These are phyloP conservation scores for Poliocrania exsul DNA, from an alignment of 2,797 vertebrate genomes.

Conservation along the genomic window DNA sequence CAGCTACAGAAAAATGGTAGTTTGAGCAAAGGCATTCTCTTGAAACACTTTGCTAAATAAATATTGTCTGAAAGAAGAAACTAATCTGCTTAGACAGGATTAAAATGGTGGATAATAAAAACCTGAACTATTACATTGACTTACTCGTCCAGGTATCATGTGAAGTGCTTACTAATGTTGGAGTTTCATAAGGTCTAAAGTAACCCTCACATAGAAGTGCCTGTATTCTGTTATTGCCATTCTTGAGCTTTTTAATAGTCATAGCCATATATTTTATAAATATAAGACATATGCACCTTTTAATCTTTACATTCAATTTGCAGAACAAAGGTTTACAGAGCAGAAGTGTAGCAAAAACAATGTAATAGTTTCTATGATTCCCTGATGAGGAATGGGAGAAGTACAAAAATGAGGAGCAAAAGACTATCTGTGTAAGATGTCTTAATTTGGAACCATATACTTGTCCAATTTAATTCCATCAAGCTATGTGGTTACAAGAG, in stretches of 20 bases:
- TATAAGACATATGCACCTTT: conserved; percentile 46
- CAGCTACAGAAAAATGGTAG: background rate
- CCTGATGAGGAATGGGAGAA: conserved; percentile 19
- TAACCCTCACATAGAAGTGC: conserved; percentile 76
- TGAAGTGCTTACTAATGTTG: conserved; percentile 62
- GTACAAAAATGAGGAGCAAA: conserved; percentile 25
- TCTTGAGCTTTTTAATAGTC: conserved; percentile 71
- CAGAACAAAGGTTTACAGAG: conserved; percentile 76
- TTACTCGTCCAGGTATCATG: conserved; percentile 51
- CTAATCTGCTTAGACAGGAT: conserved; percentile 14
- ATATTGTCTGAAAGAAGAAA: background rate
- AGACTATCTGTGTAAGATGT: conserved; percentile 51
- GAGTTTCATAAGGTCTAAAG: conserved; percentile 63
- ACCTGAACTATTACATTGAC: conserved; percentile 27
- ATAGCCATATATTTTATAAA: conserved; percentile 70
- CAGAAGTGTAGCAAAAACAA: conserved; percentile 71
- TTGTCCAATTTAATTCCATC: conserved; percentile 55
- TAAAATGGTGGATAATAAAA: conserved; percentile 21
- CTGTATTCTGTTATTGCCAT: conserved; percentile 74
- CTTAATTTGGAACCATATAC: conserved; percentile 51
- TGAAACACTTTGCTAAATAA: conserved; percentile 43
- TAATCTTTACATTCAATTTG: conserved; percentile 58
- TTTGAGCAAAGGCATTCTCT: background rate
- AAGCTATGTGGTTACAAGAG: conserved; percentile 48
- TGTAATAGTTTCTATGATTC: conserved; percentile 47